A percentile compares a stretch with the other conserved stretches of the same genome.
Conservation (phyloP, 2,888 invertebrate species). For the Platycheirus rosarum region DNA sequence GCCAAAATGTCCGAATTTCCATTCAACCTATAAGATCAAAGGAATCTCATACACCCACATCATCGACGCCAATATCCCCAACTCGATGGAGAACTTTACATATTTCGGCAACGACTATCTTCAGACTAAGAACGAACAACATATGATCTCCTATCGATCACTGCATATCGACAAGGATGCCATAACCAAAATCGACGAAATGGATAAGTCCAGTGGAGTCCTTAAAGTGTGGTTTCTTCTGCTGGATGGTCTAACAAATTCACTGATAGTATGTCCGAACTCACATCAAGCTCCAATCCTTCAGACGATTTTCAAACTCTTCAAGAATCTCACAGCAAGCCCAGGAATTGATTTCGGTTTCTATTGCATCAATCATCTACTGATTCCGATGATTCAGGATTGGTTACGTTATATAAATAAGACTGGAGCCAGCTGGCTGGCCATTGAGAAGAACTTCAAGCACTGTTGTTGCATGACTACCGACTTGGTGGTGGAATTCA, state of each 20-base stretch:
- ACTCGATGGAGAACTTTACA: constrained; percentile 86
- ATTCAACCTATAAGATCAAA: constrained; percentile 92
- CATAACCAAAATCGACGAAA: constrained; percentile 83
- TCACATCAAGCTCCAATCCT: constrained; percentile 93
- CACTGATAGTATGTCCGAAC: constrained; percentile 92
- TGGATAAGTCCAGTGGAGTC: constrained; percentile 92
- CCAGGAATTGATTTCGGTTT: constrained; percentile 95
- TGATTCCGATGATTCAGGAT: constrained; percentile 95
- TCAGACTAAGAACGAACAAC: constrained; percentile 86
- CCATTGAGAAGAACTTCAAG: constrained; percentile 94
- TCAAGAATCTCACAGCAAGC: constrained; percentile 89
- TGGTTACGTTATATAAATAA: constrained; percentile 92
- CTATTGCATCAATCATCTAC: constrained; percentile 94
- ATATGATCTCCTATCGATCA: constrained; percentile 84
- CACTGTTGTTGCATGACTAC: constrained; percentile 97
- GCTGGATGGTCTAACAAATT: constrained; percentile 92
- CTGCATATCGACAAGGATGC: constrained; percentile 83
- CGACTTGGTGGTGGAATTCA: constrained; percentile 93
- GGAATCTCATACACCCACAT: constrained; percentile 90
- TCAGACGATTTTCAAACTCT: constrained; percentile 92
- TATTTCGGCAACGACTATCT: constrained; percentile 86
- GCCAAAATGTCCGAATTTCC: constrained; percentile 97
- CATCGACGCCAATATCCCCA: constrained; percentile 93
- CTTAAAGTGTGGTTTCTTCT: constrained; percentile 95
- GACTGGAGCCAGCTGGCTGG: constrained; percentile 88